phyloP scores from a whole-genome alignment of 2,888 invertebrate species.

The Melinaea marsaeus region DNA sequence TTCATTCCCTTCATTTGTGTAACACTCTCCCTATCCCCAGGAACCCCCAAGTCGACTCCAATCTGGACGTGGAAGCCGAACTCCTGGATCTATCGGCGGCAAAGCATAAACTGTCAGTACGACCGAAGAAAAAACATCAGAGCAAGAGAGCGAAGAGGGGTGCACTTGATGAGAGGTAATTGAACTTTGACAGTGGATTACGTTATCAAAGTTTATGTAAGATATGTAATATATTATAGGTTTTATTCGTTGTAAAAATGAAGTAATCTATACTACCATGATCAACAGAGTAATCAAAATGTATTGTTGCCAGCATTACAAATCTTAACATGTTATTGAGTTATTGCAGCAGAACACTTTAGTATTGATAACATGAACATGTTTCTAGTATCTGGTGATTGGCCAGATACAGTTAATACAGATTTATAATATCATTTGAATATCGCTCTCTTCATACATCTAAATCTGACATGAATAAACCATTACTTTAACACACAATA shows the following conservation, averaged over 20 bases:
- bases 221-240: no score
- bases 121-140: conserved; percentile 83
- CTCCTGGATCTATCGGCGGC: conserved; percentile 86
- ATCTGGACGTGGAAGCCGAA: conserved; percentile 77
- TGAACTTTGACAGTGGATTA: not conserved
- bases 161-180: conserved; percentile 36
- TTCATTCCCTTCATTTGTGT: conserved; percentile 24
- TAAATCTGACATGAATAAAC: no score
- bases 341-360: not conserved
- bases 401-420: not conserved
- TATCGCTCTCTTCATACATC: not conserved
- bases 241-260: no score
- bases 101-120: conserved; percentile 84
- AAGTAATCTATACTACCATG: no score
- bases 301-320: not conserved
- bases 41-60: conserved; percentile 76
- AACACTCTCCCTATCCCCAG: conserved; percentile 62
- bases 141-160: conserved; percentile 45
- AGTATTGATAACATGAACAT: not conserved
- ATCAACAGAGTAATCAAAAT: not conserved
- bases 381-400: not conserved
- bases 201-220: no score
- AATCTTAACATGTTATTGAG: not conserved
- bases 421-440: not conserved
- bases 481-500: no score